Conservation (phyloP, 2,797 vertebrate genomes). For the Pipistrellus pygmaeus region DNA sequence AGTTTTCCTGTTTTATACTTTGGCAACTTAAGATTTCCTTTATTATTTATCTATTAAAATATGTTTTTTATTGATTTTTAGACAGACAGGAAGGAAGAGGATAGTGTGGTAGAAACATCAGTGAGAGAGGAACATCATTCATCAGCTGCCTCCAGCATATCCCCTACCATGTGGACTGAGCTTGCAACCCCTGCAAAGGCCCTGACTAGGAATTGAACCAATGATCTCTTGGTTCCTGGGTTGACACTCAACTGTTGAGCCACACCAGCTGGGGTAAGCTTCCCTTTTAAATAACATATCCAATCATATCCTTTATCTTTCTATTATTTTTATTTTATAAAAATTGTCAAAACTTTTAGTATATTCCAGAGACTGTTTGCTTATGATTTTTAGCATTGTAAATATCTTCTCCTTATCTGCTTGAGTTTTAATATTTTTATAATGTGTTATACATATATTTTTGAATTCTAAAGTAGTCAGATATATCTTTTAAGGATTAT, state of each 20-base stretch:
- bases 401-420: neutral
- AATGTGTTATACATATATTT: neutral
- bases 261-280: neutral
- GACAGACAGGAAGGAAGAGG: too few species aligned
- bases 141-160: too few species aligned
- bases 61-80: too few species aligned
- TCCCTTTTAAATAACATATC: neutral
- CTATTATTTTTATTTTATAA: conserved; percentile 23
- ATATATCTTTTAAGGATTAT: neutral
- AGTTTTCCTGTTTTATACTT: neutral
- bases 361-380: neutral
- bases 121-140: too few species aligned
- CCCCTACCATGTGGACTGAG: too few species aligned
- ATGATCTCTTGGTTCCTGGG: too few species aligned
- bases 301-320: neutral
- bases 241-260: too few species aligned
- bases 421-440: neutral
- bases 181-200: too few species aligned
- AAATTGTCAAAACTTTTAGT: neutral
- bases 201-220: too few species aligned
- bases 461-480: neutral
- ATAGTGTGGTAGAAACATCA: too few species aligned
- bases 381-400: neutral
- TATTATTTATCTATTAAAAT: too few species aligned
- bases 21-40: neutral